Conservation (phyloP, 2,797 vertebrate genomes). For the Dallia pectoralis region DNA sequence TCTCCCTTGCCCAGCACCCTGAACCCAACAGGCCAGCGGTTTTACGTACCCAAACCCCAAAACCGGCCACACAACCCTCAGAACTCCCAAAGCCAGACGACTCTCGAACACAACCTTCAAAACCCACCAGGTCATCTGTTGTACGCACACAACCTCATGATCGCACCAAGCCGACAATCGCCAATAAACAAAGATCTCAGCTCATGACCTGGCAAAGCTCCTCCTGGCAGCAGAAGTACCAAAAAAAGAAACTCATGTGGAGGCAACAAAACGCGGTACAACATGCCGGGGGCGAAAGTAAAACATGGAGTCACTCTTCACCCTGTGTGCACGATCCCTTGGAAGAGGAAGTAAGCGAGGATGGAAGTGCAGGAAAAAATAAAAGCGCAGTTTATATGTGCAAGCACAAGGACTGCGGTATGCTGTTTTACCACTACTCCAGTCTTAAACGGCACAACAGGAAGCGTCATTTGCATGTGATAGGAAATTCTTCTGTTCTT, state of each 20-base stretch:
- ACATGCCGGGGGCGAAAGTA: constrained; percentile 36
- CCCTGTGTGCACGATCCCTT: constrained; percentile 56
- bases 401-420: constrained; percentile 81
- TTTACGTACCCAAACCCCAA: too few relatives aligned
- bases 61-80: too few relatives aligned
- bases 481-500: constrained; percentile 48
- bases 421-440: constrained; percentile 77
- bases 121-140: too few relatives aligned
- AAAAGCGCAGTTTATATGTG: constrained; percentile 71
- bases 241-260: constrained; percentile 37
- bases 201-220: constrained; percentile 28
- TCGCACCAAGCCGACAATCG: constrained; percentile 21
- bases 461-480: constrained; percentile 63
- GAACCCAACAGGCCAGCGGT: too few relatives aligned
- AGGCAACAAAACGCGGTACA: constrained; percentile 48
- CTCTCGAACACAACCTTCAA: too few relatives aligned
- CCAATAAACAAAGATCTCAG: constrained; percentile 22
- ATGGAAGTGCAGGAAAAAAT: constrained; percentile 70
- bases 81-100: too few relatives aligned
- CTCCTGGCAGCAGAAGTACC: constrained; percentile 38
- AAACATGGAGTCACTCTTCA: constrained; percentile 61
- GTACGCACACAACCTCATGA: neutral
- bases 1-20: neutral
- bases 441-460: constrained; percentile 78
- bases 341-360: constrained; percentile 70